These are phyloP conservation scores for Grammomys surdaster DNA, from an alignment of 2,113 vertebrate genomes.

Conservation along the genomic window DNA sequence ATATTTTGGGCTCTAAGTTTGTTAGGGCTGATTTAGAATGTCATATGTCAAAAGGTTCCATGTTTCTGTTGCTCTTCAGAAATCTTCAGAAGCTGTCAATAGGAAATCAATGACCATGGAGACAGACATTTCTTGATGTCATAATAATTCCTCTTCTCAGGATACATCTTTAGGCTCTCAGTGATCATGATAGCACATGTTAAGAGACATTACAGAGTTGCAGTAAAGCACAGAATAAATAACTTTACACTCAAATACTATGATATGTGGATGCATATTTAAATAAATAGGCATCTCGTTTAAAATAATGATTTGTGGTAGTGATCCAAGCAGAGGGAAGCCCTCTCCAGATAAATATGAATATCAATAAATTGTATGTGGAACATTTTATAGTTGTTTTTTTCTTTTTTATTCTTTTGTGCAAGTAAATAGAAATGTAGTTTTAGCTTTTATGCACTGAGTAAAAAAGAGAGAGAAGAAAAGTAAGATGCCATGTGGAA, in stretches of 20 bases:
- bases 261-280: conserved; percentile 59
- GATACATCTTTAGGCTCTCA: conserved; percentile 47
- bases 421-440: conserved; percentile 10
- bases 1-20: background rate
- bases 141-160: conserved; percentile 59
- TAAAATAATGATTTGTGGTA: conserved; percentile 68
- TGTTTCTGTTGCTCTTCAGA: conserved; percentile 25
- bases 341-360: conserved; percentile 64
- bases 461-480: background rate
- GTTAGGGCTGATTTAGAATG: background rate
- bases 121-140: conserved; percentile 60
- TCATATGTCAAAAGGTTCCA: background rate
- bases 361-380: background rate
- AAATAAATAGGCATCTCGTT: conserved; percentile 61
- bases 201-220: conserved; percentile 63
- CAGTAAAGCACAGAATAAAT: conserved; percentile 63
- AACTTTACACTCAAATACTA: conserved; percentile 42
- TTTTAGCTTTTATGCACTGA: background rate
- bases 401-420: conserved; percentile 23
- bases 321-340: conserved; percentile 51
- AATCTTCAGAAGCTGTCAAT: conserved; percentile 57
- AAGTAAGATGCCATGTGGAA: background rate
- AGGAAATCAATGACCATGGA: conserved; percentile 60
- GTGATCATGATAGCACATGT: conserved; percentile 61
- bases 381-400: background rate